Conservation (phyloP, 2,113 vertebrate genomes). For the Silurus meridionalis region DNA sequence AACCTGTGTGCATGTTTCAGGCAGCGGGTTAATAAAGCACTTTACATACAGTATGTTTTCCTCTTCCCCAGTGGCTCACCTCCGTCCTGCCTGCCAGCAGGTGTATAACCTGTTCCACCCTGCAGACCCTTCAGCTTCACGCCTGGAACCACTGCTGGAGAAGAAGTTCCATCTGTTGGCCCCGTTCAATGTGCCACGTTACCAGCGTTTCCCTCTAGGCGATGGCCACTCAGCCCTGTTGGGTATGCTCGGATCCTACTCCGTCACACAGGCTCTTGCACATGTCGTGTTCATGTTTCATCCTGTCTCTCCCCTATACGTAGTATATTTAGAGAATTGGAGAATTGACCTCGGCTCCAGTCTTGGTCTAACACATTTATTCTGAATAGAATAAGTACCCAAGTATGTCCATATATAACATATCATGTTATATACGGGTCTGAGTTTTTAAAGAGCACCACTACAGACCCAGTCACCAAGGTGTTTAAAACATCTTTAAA, state of each 20-base stretch:
- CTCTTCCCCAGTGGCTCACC: slow-evolving; percentile 71
- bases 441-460: not conserved
- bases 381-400: not conserved
- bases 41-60: not conserved
- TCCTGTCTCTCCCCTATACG: not conserved
- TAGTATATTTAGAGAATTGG: not conserved
- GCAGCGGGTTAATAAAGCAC: not conserved
- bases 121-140: slow-evolving; percentile 93
- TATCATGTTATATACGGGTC: not conserved
- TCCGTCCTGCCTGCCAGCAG: slow-evolving; percentile 95
- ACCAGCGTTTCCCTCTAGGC: slow-evolving; percentile 94
- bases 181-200: slow-evolving; percentile 88
- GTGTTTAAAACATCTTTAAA: not conserved
- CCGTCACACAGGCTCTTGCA: not conserved
- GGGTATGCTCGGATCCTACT: slow-evolving; percentile 57
- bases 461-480: not conserved
- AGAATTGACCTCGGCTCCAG: not conserved
- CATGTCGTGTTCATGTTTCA: not conserved
- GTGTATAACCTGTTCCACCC: slow-evolving; percentile 98
- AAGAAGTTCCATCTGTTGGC: slow-evolving; percentile 90
- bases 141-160: slow-evolving; percentile 93
- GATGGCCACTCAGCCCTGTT: slow-evolving; percentile 90
- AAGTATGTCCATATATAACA: not conserved
- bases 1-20: not conserved
- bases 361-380: not conserved